Conservation (phyloP, 2,888 invertebrate genomes). For the Crioceris asparagi region DNA sequence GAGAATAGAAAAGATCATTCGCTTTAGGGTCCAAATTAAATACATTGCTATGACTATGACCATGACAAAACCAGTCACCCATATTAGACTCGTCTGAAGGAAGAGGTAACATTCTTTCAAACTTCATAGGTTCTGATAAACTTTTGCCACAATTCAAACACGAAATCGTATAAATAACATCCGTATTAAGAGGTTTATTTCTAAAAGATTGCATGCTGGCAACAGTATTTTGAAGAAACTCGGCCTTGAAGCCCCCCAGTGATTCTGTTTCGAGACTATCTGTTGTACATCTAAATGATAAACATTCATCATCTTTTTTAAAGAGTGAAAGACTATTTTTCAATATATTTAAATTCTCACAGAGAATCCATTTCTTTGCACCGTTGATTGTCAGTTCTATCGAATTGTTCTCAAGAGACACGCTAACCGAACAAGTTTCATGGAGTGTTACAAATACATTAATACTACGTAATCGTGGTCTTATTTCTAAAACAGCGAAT, state of each 20-base stretch:
- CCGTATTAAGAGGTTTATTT: slow-evolving; percentile 36
- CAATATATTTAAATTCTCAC: slow-evolving; percentile 22
- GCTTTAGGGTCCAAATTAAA: slow-evolving; percentile 39
- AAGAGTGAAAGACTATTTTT: slow-evolving; percentile 31
- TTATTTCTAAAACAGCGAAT: slow-evolving; percentile 47
- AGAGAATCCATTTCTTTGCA: slow-evolving; percentile 16
- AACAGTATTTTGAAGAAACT: slow-evolving; percentile 23
- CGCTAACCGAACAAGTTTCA: slow-evolving; percentile 4
- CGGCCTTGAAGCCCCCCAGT: slow-evolving; percentile 29
- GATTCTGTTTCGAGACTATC: slow-evolving; percentile 17
- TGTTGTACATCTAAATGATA: slow-evolving; percentile 34
- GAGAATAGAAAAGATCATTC: slow-evolving; percentile 47
- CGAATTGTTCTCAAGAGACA: slow-evolving; percentile 21
- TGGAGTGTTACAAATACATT: slow-evolving; percentile 43
- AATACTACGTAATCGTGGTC: slow-evolving; percentile 49
- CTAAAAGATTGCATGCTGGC: slow-evolving; percentile 13
- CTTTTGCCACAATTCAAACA: slow-evolving; percentile 33
- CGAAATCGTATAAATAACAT: slow-evolving; percentile 41
- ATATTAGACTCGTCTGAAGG: slow-evolving; percentile 49
- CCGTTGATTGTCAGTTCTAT: slow-evolving; percentile 20
- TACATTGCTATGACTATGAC: slow-evolving; percentile 25
- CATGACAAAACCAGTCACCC: slow-evolving; percentile 58
- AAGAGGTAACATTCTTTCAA: slow-evolving; percentile 49
- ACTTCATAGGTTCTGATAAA: slow-evolving; percentile 32
- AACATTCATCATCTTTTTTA: slow-evolving; percentile 22